Conservation (phyloP, 2,888 invertebrate species). For the Epinotia ramella region DNA sequence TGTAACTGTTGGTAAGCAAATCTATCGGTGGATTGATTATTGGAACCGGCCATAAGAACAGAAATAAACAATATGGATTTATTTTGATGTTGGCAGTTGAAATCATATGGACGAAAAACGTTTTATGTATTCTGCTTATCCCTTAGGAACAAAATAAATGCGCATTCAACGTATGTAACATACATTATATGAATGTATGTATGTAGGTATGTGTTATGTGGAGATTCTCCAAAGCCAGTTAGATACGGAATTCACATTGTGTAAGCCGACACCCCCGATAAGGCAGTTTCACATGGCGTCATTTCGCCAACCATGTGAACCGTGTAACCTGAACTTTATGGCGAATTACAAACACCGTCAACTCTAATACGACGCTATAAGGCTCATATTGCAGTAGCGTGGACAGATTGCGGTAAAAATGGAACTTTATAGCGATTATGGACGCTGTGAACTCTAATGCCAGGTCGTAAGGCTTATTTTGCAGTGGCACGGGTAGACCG, state of each 20-base stretch:
- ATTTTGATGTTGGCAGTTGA: no score
- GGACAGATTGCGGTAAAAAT: slow-evolving; percentile 2
- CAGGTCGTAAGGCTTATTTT: background rate
- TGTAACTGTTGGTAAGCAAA: no score
- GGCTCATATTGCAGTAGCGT: background rate
- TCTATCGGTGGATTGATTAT: no score
- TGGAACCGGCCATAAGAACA: no score
- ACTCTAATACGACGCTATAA: background rate
- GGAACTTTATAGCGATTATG: slow-evolving; percentile 4
- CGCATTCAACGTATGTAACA: no score
- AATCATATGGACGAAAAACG: no score
- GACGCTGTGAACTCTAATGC: slow-evolving; percentile 1
- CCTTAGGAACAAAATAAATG: no score
- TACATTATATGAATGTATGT: background rate
- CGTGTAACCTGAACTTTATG: slow-evolving; percentile 31
- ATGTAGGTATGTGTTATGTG: background rate
- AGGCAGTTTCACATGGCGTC: slow-evolving; percentile 45
- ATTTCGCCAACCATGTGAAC: slow-evolving; percentile 43
- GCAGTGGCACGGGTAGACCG: background rate
- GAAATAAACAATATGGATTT: no score
- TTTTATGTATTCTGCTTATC: background rate
- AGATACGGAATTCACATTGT: slow-evolving; percentile 35
- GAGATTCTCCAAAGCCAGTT: slow-evolving; percentile 28
- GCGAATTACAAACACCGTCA: background rate
- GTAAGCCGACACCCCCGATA: slow-evolving; percentile 52